These are phyloP conservation scores for Orientallactaga bullata DNA, from an alignment of 2,113 vertebrate species.

Conservation along the genomic window DNA sequence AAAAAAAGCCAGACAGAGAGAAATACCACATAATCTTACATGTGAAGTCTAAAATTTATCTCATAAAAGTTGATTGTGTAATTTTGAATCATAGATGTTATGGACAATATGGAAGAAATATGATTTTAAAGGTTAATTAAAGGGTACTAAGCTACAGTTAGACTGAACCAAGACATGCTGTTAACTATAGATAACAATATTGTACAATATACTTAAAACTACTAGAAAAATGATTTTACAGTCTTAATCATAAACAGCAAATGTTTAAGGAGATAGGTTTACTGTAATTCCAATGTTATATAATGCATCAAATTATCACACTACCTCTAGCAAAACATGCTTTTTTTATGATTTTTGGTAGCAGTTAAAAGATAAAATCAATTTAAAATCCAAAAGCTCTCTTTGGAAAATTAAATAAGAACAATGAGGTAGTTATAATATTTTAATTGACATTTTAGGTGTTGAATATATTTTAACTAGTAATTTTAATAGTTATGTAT, in stretches of 20 bases:
- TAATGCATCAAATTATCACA: background rate
- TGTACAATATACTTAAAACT: background rate
- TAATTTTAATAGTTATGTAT: background rate
- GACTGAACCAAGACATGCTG: background rate
- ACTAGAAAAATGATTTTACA: background rate
- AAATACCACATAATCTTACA: background rate
- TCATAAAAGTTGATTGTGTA: background rate
- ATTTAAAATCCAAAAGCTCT: background rate
- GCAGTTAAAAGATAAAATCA: background rate
- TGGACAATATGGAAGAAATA: background rate
- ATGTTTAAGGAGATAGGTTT: background rate
- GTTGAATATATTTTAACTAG: background rate
- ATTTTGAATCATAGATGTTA: background rate
- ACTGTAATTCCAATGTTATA: background rate
- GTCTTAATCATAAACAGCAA: background rate
- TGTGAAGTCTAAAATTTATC: background rate
- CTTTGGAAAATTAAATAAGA: background rate
- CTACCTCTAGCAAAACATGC: too few relatives aligned
- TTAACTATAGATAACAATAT: background rate
- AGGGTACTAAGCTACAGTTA: background rate
- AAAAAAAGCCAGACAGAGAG: background rate
- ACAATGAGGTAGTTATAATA: background rate
- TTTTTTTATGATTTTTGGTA: background rate
- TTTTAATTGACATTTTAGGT: background rate
- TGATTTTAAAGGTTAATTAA: background rate